phyloP scores from a whole-genome alignment of 2,888 invertebrate genomes.

The Strigamia maritima region DNA sequence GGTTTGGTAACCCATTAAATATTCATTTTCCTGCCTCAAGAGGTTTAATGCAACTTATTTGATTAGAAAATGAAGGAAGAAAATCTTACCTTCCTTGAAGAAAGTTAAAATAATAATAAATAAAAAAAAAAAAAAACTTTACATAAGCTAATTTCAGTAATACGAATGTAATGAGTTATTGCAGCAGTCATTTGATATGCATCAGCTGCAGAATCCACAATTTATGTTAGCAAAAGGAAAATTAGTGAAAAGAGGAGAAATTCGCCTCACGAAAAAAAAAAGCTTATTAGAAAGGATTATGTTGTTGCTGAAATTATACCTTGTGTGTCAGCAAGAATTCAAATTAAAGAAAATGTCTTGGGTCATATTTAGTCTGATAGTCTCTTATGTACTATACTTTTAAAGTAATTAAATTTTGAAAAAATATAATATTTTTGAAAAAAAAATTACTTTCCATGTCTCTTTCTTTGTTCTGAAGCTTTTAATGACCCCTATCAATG shows the following conservation, averaged over 20 bases:
- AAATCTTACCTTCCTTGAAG: neutral
- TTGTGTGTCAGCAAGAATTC: neutral
- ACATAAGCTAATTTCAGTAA: neutral
- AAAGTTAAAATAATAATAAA: neutral
- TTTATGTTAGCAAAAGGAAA: neutral
- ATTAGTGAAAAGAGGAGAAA: neutral
- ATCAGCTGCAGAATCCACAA: neutral
- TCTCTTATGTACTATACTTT: neutral
- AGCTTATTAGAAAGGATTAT: neutral
- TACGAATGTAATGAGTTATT: neutral
- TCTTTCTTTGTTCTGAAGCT: too few species aligned
- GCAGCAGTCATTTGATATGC: neutral
- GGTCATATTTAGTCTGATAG: neutral
- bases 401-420: neutral
- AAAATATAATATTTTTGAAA: too few species aligned
- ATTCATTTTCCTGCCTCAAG: too few species aligned
- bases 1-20: too few species aligned
- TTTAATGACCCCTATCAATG: too few species aligned
- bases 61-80: too few species aligned
- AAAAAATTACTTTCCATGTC: too few species aligned
- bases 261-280: neutral
- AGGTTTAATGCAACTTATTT: too few species aligned
- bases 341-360: neutral
- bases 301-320: neutral
- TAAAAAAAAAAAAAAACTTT: neutral